Percentiles rank a stretch among this genome's conserved stretches.
Conservation (phyloP, 2,113 vertebrate genomes). For the Melanostigma gelatinosum region DNA sequence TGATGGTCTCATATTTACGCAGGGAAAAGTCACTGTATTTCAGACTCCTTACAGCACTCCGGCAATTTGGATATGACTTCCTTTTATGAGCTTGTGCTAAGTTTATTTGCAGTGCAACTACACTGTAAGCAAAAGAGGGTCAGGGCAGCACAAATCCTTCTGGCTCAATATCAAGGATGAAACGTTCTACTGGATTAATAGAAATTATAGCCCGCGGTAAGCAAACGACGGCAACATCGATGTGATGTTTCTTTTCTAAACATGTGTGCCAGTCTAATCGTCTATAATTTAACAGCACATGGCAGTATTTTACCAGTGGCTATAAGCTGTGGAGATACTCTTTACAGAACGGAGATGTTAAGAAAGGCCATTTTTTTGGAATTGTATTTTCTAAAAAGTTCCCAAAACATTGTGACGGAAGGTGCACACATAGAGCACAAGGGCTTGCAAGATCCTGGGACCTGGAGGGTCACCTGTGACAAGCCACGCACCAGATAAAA, state of each 20-base stretch:
- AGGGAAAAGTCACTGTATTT: not conserved
- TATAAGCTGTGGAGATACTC: constrained; percentile 5
- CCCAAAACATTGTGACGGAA: not conserved
- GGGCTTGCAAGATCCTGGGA: not conserved
- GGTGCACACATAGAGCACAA: not conserved
- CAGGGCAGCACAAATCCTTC: constrained; percentile 53
- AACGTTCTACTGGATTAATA: constrained; percentile 55
- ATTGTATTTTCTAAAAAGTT: not conserved
- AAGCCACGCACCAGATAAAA: constrained; percentile 14
- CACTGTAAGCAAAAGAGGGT: constrained; percentile 61
- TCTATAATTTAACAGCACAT: not conserved
- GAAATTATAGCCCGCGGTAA: constrained; percentile 49
- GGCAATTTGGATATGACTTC: constrained; percentile 39
- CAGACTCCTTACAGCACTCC: constrained; percentile 27
- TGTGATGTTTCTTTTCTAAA: constrained; percentile 9
- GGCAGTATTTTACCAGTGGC: constrained; percentile 1
- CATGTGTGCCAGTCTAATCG: not conserved
- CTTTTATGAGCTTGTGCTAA: constrained; percentile 43
- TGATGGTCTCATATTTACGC: not conserved
- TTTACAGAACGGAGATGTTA: not conserved
- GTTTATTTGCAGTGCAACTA: constrained; percentile 41
- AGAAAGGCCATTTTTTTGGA: not conserved
- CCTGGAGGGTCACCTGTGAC: constrained; percentile 20
- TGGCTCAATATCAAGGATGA: constrained; percentile 63
- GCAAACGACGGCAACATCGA: constrained; percentile 32